A percentile compares a stretch with the other conserved stretches of the same genome.
These are phyloP conservation scores for Xerus inauris DNA, from an alignment of 2,113 vertebrate species.

Conservation along the genomic window DNA sequence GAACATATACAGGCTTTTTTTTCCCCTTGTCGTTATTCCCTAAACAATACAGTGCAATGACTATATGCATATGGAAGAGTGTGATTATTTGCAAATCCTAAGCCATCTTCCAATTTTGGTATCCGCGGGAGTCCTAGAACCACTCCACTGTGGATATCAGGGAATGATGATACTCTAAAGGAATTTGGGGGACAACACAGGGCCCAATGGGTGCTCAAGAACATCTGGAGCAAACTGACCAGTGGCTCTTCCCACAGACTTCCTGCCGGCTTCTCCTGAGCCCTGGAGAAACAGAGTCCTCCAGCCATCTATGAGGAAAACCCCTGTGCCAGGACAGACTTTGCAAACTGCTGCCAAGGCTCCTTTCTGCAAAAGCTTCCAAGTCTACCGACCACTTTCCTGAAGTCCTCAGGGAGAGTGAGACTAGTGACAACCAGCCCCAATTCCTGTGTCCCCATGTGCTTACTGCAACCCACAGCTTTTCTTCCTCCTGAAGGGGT, in stretches of 20 bases:
- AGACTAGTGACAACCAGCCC: rapidly evolving
- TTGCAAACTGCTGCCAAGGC: neutral
- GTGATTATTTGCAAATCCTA: neutral
- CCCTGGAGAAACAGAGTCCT: neutral
- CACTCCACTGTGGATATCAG: neutral
- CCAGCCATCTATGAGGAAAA: too few species aligned
- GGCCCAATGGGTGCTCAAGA: neutral
- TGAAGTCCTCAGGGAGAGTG: neutral
- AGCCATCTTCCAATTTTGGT: neutral
- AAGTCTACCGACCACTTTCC: neutral
- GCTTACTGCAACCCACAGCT: neutral
- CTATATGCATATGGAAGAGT: neutral
- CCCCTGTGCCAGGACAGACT: rapidly evolving
- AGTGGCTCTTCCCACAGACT: neutral
- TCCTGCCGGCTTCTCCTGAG: neutral
- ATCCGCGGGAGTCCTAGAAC: too few species aligned
- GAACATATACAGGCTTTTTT: neutral
- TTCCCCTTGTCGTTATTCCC: neutral
- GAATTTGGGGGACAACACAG: neutral
- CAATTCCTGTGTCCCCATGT: too few species aligned
- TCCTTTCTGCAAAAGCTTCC: neutral
- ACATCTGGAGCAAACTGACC: neutral
- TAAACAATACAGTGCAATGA: neutral
- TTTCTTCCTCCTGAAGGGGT: neutral
- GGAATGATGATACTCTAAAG: neutral